phyloP scores from a whole-genome alignment of 2,797 vertebrate species.

The Limosa lapponica region DNA sequence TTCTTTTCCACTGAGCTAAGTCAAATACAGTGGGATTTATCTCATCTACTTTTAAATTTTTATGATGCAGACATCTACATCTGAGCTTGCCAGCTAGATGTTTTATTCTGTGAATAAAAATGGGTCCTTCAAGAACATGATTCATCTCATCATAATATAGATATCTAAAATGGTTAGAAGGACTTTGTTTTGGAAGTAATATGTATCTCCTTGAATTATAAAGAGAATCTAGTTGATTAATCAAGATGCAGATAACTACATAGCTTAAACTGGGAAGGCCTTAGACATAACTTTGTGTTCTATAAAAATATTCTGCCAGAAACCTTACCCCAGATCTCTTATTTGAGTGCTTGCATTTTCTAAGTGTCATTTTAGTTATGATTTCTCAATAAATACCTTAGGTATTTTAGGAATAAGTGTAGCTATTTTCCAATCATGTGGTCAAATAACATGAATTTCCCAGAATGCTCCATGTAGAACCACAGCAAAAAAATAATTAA shows the following conservation, averaged over 20 bases:
- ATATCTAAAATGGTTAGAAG: not conserved
- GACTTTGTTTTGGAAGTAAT: not conserved
- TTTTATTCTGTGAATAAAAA: not conserved
- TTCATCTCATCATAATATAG: not conserved
- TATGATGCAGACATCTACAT: not conserved
- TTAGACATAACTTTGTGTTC: not conserved
- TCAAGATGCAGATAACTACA: not conserved
- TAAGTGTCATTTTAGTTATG: not conserved
- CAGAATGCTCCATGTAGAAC: not conserved
- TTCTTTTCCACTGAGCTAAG: not conserved
- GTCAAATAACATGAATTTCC: not conserved
- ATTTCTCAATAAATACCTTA: not conserved
- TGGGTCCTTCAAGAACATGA: not conserved
- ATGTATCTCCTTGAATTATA: not conserved
- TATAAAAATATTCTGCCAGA: not conserved
- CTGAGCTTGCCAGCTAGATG: not conserved
- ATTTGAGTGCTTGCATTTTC: not conserved
- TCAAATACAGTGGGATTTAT: not conserved
- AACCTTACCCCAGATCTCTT: not conserved
- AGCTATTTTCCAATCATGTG: not conserved
- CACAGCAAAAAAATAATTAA: not conserved
- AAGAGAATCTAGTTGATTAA: not conserved
- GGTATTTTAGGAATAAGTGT: not conserved
- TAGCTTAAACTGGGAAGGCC: not conserved
- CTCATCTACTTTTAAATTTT: not conserved